These are phyloP conservation scores for Bungarus multicinctus DNA, from an alignment of 2,113 vertebrate species.

Conservation along the genomic window DNA sequence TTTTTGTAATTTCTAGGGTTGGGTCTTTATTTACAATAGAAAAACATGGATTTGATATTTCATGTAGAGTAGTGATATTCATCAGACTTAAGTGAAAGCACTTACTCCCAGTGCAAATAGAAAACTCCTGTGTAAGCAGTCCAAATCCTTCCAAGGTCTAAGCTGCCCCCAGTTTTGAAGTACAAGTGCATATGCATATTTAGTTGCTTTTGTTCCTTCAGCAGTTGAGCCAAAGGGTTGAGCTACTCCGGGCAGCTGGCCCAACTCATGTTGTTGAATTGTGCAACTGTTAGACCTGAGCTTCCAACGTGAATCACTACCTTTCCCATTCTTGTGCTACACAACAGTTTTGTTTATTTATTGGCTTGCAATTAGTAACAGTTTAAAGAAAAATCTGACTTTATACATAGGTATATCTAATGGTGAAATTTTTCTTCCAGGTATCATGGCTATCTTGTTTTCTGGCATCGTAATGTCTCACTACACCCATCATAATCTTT, in stretches of 20 bases:
- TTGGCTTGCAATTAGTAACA: not conserved
- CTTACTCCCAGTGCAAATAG: not conserved
- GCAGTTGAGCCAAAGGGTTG: not conserved
- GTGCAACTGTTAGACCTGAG: not conserved
- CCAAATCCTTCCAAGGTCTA: not conserved
- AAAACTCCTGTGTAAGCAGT: not conserved
- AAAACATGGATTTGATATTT: not conserved
- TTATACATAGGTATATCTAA: not conserved
- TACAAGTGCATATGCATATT: not conserved
- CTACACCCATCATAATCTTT: slow-evolving; percentile 98
- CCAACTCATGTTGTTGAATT: not conserved
- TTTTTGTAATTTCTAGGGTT: not conserved
- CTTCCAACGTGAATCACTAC: not conserved
- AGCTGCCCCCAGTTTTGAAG: not conserved
- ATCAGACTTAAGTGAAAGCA: not conserved
- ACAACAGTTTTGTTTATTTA: not conserved
- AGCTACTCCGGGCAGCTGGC: too few species aligned
- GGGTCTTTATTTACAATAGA: not conserved
- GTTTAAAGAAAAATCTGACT: not conserved
- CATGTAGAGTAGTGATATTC: not conserved
- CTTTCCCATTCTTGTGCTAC: not conserved
- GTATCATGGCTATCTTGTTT: slow-evolving; percentile 99
- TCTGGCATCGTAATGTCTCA: slow-evolving; percentile 98
- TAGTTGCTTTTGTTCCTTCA: not conserved
- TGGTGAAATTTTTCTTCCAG: slow-evolving; percentile 58